These are phyloP conservation scores for Corythornis cristatus DNA, from an alignment of 2,113 vertebrate genomes.

Conservation along the genomic window DNA sequence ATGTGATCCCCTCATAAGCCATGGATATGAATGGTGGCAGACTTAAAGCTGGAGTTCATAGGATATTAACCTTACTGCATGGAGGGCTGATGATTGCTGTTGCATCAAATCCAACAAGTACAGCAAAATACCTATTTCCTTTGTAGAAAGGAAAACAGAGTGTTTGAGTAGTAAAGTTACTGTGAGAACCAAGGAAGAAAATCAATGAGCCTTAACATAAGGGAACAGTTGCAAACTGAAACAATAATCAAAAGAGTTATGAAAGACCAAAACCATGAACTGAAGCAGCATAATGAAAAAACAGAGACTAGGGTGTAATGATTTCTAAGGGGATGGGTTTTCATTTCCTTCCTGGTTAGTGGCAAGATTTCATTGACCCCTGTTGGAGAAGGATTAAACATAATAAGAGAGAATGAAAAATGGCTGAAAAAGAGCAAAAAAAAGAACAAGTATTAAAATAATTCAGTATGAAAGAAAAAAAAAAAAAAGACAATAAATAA, in stretches of 20 bases:
- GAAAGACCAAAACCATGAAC: neutral
- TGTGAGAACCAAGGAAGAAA: slow-evolving; percentile 15
- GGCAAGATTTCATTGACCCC: neutral
- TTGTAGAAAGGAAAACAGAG: neutral
- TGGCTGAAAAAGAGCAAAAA: neutral
- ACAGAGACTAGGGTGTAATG: neutral
- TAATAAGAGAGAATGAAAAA: neutral
- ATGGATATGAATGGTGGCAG: neutral
- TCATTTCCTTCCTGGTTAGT: neutral
- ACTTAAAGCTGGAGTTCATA: slow-evolving; percentile 2
- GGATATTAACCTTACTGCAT: slow-evolving; percentile 25
- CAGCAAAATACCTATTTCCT: slow-evolving; percentile 8
- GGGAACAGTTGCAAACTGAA: neutral
- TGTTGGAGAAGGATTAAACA: neutral
- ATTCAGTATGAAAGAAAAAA: neutral
- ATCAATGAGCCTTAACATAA: slow-evolving; percentile 22
- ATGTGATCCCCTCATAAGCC: slow-evolving; percentile 16
- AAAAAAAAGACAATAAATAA: neutral
- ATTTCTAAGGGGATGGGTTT: neutral
- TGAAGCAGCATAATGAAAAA: neutral
- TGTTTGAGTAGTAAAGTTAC: neutral
- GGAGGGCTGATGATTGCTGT: neutral
- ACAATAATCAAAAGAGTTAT: neutral
- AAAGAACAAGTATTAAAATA: neutral
- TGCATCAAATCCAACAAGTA: slow-evolving; percentile 8